A percentile compares a stretch with the other conserved stretches of the same genome.
Evolutionary conservation across 1,140 invertebrate genomes (phyloP).

Genomic region (Scaptomyza hsui): DNA sequence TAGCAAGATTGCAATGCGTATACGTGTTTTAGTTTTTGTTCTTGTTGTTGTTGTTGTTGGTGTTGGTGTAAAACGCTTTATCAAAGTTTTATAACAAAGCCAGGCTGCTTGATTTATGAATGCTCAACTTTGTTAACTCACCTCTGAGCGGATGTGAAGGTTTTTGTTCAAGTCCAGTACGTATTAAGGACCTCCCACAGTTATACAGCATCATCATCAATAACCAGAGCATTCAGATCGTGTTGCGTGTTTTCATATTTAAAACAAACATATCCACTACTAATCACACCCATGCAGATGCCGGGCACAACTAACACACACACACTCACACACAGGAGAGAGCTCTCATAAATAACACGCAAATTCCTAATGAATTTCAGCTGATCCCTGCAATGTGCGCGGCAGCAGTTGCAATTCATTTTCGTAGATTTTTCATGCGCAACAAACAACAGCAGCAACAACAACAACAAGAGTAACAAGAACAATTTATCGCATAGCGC

Average conservation of each 20-base stretch:
- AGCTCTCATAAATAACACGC: constrained; percentile 77
- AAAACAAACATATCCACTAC: constrained; percentile 74
- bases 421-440: constrained; percentile 74
- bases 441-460: constrained; percentile 38
- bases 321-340: constrained; percentile 21
- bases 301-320: constrained; percentile 10
- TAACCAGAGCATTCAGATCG: constrained; percentile 47
- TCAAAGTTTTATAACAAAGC: constrained; percentile 81
- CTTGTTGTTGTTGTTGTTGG: constrained; percentile 1
- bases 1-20: constrained; percentile 77
- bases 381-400: constrained; percentile 74
- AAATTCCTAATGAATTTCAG: constrained; percentile 83
- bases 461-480: constrained; percentile 32
- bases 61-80: constrained; percentile 74
- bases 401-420: constrained; percentile 76
- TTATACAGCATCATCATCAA: constrained; percentile 73
- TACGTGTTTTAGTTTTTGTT: constrained; percentile 42
- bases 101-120: constrained; percentile 74
- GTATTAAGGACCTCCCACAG: constrained; percentile 11
- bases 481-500: constrained; percentile 74
- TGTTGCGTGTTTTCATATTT: constrained; percentile 70
- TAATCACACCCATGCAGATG: constrained; percentile 64
- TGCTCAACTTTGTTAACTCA: constrained; percentile 80
- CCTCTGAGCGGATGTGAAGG: constrained; percentile 33
- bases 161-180: constrained; percentile 1